Conservation (phyloP, 2,888 invertebrate genomes). For the Elaeidobius kamerunicus region DNA sequence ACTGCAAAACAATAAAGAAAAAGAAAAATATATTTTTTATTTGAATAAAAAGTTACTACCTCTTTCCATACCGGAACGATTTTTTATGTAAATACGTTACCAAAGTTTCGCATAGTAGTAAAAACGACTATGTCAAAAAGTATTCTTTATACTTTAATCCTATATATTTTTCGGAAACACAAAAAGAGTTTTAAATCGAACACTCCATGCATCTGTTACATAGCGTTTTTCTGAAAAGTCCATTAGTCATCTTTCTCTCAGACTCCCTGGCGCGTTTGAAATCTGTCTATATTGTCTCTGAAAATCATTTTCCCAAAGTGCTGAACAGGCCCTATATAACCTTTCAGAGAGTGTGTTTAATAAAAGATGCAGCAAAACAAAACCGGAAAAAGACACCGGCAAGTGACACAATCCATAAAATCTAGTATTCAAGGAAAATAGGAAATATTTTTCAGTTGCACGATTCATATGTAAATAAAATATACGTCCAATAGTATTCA, state of each 20-base stretch:
- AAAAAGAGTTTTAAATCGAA: neutral
- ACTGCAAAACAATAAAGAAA: too few relatives aligned
- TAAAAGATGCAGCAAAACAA: constrained; percentile 16
- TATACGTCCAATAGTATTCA: constrained; percentile 20
- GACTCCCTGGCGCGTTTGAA: neutral
- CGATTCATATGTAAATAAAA: constrained; percentile 29
- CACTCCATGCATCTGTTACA: neutral
- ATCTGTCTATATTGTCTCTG: constrained; percentile 8
- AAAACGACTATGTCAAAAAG: too few relatives aligned
- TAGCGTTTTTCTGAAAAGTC: neutral
- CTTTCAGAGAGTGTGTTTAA: constrained; percentile 14
- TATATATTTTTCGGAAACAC: neutral
- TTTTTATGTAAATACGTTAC: too few relatives aligned
- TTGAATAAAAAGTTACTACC: too few relatives aligned
- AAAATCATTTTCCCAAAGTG: constrained; percentile 7
- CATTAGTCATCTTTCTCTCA: neutral
- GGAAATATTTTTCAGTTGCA: constrained; percentile 13
- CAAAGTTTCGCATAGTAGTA: too few relatives aligned
- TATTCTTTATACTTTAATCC: too few relatives aligned
- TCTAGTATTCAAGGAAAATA: constrained; percentile 19
- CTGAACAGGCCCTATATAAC: constrained; percentile 6
- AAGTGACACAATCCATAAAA: constrained; percentile 17
- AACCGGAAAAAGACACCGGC: constrained; percentile 2
- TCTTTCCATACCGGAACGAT: too few relatives aligned
- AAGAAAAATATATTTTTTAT: too few relatives aligned